phyloP scores from a whole-genome alignment of 2,113 vertebrate genomes.

The Vimba vimba region DNA sequence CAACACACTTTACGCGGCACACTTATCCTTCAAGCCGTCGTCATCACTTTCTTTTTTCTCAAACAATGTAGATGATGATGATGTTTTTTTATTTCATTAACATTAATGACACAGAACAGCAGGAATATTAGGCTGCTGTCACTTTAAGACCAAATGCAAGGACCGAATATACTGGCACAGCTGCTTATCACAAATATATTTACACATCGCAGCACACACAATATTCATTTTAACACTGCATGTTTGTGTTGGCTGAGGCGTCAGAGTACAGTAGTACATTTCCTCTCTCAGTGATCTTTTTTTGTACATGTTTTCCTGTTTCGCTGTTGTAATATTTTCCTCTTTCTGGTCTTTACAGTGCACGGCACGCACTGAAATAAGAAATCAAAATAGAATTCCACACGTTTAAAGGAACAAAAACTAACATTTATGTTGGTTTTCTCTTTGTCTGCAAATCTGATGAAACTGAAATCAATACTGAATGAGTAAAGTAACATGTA shows the following conservation, averaged over 20 bases:
- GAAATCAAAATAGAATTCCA: background rate
- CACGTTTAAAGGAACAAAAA: conserved; percentile 10
- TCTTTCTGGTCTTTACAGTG: background rate
- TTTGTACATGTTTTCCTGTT: background rate
- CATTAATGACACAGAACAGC: no score
- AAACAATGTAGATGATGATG: no score
- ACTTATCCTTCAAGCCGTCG: no score
- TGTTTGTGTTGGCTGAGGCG: background rate
- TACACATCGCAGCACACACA: background rate
- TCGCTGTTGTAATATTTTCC: background rate
- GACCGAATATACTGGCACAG: no score
- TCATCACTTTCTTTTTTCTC: no score
- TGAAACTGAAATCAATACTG: background rate
- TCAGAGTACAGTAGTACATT: background rate
- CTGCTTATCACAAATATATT: no score
- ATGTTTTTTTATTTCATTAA: no score
- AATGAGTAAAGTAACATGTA: background rate
- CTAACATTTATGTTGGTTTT: background rate
- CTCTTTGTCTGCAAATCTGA: background rate
- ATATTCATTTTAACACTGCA: background rate
- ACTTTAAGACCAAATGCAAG: no score
- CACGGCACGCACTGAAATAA: background rate
- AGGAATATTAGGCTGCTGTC: no score
- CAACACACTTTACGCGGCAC: no score
- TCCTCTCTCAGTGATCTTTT: background rate